These are phyloP conservation scores for Drosophila niveifrons DNA, from an alignment of 2,888 invertebrate species.

Conservation along the genomic window DNA sequence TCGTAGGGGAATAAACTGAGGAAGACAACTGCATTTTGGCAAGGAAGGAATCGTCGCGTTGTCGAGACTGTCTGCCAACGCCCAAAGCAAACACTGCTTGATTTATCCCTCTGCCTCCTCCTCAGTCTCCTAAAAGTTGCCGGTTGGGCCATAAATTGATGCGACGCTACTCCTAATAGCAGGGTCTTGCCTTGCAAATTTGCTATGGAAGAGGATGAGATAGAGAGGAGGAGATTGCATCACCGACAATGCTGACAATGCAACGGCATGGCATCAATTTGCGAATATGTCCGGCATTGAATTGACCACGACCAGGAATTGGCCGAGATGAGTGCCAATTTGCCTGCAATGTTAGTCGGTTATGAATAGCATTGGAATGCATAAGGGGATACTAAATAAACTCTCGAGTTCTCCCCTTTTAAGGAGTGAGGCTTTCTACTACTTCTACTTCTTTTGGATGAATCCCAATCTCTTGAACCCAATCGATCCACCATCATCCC, in stretches of 20 bases:
- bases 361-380: constrained; percentile 26
- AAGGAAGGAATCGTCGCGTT: constrained; percentile 47
- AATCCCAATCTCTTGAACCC: constrained; percentile 15
- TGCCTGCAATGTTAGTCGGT: constrained; percentile 40
- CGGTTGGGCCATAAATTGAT: constrained; percentile 50
- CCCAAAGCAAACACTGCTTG: constrained; percentile 68
- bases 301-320: constrained; percentile 22
- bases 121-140: not conserved
- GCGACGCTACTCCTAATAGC: constrained; percentile 61
- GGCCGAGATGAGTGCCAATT: constrained; percentile 56
- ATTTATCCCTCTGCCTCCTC: constrained; percentile 46
- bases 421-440: constrained; percentile 63
- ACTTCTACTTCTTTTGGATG: constrained; percentile 31
- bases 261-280: constrained; percentile 48
- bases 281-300: constrained; percentile 54
- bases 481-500: constrained; percentile 41
- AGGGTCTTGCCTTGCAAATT: constrained; percentile 59
- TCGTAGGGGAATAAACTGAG: constrained; percentile 27
- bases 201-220: constrained; percentile 34
- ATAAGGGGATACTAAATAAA: constrained; percentile 18
- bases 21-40: constrained; percentile 71
- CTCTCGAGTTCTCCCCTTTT: constrained; percentile 36
- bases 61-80: constrained; percentile 53
- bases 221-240: constrained; percentile 59
- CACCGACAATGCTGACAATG: constrained; percentile 42